These are phyloP conservation scores for Phoebastria nigripes DNA, from an alignment of 2,797 vertebrate species.

Conservation along the genomic window DNA sequence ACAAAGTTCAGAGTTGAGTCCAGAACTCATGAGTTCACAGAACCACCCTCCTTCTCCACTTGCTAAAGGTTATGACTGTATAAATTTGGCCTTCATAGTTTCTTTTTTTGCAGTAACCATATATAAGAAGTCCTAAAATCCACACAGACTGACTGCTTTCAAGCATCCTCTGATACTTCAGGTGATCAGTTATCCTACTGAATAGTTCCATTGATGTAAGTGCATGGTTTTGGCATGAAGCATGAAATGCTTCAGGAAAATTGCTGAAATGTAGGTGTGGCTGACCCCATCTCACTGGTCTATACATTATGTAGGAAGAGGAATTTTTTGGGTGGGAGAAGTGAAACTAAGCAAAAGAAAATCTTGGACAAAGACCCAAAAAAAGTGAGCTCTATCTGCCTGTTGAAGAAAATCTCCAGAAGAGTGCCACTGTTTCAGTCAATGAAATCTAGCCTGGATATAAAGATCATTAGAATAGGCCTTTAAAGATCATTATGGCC, in stretches of 20 bases:
- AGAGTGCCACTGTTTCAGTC: not conserved
- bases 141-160: not conserved
- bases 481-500: conserved; percentile 13
- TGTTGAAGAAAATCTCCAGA: not conserved
- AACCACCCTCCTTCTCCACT: not conserved
- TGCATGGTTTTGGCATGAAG: not conserved
- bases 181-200: not conserved
- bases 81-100: not conserved
- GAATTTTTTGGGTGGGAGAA: not conserved
- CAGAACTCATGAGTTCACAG: not conserved
- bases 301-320: not conserved
- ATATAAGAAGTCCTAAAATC: not conserved
- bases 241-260: not conserved
- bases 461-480: not conserved
- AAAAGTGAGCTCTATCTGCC: not conserved
- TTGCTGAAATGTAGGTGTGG: not conserved
- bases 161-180: not conserved
- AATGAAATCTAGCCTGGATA: not conserved
- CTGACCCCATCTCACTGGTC: not conserved
- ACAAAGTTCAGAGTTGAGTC: not conserved
- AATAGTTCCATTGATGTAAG: not conserved
- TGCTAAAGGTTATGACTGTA: not conserved
- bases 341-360: not conserved
- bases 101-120: not conserved
- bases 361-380: not conserved